Evolutionary conservation across 2,113 vertebrate genomes (phyloP).

Genomic region (Malurus elegans): DNA sequence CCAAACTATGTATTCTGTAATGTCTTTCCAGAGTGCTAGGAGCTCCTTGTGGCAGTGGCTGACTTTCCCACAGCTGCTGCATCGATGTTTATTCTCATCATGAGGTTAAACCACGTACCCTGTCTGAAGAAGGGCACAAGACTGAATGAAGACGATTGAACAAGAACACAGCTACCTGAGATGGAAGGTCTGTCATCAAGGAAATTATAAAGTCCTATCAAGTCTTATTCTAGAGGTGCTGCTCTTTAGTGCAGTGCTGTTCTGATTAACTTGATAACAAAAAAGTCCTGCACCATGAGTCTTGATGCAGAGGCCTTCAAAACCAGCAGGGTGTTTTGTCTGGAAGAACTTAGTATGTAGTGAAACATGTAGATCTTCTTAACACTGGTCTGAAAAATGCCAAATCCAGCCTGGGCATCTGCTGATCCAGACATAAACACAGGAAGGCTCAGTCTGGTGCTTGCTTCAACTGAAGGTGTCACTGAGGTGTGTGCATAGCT

Average conservation of each 20-base stretch:
- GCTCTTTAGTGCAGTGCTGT: background rate
- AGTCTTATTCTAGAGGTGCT: background rate
- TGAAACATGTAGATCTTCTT: background rate
- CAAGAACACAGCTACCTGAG: background rate
- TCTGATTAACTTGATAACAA: background rate
- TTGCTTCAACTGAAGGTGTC: background rate
- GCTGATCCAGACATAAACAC: background rate
- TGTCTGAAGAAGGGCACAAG: background rate
- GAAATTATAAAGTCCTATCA: background rate
- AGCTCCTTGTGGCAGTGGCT: background rate
- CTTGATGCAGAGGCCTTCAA: background rate
- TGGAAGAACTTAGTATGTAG: background rate
- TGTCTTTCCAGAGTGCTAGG: background rate
- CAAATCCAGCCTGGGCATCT: background rate
- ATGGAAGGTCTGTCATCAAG: background rate
- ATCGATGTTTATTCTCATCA: background rate
- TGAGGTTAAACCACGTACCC: background rate
- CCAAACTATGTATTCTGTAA: background rate
- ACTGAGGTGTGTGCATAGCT: background rate
- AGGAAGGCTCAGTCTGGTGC: background rate
- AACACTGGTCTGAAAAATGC: background rate
- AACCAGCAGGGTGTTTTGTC: background rate
- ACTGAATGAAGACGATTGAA: background rate
- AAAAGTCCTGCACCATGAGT: background rate
- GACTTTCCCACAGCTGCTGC: background rate